phyloP scores from a whole-genome alignment of 2,797 vertebrate species.

The Ctenopoma multispine region DNA sequence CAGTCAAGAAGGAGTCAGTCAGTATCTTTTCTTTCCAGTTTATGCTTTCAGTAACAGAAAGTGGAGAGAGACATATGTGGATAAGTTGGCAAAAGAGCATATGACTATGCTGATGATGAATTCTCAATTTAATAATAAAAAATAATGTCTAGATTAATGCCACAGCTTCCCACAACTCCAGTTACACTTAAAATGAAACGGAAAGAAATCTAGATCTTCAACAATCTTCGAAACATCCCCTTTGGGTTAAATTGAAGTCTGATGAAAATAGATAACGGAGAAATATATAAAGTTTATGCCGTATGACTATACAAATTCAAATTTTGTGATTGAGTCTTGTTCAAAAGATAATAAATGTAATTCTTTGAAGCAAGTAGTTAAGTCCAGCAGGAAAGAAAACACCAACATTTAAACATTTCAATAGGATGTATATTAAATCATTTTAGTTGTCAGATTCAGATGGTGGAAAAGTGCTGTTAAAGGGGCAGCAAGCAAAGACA shows the following conservation, averaged over 20 bases:
- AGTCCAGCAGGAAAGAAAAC: conserved; percentile 37
- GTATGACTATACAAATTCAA: conserved; percentile 27
- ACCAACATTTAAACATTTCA: conserved; percentile 45
- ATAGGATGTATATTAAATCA: conserved; percentile 43
- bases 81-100: neutral
- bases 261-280: conserved; percentile 34
- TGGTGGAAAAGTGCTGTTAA: conserved; percentile 51
- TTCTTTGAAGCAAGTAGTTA: conserved; percentile 21
- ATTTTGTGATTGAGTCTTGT: conserved; percentile 10
- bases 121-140: conserved; percentile 5
- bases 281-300: conserved; percentile 48
- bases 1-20: neutral
- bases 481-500: conserved; percentile 30
- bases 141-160: conserved; percentile 24
- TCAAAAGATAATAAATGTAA: conserved; percentile 10
- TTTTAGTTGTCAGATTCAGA: conserved; percentile 54
- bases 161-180: conserved; percentile 36
- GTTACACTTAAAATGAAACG: conserved; percentile 57
- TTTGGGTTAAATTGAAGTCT: conserved; percentile 41
- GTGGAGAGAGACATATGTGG: too few species aligned
- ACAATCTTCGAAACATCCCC: conserved; percentile 44
- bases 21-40: neutral
- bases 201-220: conserved; percentile 50
- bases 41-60: neutral
- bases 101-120: neutral